Evolutionary conservation across 2,797 vertebrate genomes (phyloP).

Genomic region (Pangasius larnaudii): DNA sequence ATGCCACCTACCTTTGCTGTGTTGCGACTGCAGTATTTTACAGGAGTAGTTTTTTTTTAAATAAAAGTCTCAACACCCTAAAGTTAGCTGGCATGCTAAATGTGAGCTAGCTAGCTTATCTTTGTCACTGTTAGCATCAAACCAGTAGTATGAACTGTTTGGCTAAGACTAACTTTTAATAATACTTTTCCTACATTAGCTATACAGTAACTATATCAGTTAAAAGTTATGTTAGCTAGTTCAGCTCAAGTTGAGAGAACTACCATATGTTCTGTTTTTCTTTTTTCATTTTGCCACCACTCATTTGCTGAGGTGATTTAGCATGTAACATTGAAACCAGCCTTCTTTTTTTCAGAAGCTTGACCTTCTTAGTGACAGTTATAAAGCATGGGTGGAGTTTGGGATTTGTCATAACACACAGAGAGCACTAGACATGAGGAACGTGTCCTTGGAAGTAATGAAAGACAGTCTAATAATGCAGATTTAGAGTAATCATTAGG

Average conservation of each 20-base stretch:
- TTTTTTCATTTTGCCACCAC: neutral
- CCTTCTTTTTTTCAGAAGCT: neutral
- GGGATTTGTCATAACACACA: neutral
- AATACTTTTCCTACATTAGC: neutral
- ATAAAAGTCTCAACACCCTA: neutral
- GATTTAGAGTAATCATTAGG: slow-evolving; percentile 15
- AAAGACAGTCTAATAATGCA: slow-evolving; percentile 13
- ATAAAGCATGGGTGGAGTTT: neutral
- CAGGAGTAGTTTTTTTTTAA: neutral
- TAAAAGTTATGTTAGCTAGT: neutral
- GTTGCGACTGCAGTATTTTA: neutral
- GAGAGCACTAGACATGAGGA: neutral
- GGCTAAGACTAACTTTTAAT: neutral
- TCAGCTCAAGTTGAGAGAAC: neutral
- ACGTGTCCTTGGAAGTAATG: neutral
- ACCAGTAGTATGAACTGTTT: neutral
- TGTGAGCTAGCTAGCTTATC: neutral
- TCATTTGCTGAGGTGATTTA: neutral
- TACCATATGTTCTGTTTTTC: neutral
- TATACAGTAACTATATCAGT: neutral
- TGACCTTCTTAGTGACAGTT: neutral
- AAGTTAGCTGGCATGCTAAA: neutral
- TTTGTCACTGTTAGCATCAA: neutral
- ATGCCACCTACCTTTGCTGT: neutral
- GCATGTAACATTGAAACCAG: neutral